Evolutionary conservation across 2,113 vertebrate species (phyloP).

Genomic region (Chlamydotis undulata): DNA sequence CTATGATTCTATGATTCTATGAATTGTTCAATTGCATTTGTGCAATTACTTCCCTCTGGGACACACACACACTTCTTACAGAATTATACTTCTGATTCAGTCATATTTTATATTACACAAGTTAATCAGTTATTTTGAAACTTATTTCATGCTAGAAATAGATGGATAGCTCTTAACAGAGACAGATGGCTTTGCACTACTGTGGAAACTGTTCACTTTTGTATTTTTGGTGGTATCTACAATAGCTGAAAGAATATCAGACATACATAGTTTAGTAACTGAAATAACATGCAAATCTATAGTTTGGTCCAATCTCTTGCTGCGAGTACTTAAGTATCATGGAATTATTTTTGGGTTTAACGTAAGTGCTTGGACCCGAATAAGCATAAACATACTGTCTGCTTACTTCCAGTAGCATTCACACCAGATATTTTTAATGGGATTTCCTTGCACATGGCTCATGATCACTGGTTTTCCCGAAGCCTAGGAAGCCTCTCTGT

Average conservation of each 20-base stretch:
- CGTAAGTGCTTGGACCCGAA: not conserved
- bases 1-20: too few species aligned
- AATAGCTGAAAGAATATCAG: not conserved
- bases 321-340: not conserved
- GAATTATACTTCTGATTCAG: not conserved
- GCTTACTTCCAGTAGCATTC: not conserved
- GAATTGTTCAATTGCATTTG: not conserved
- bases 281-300: not conserved
- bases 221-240: not conserved
- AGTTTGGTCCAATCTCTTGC: not conserved
- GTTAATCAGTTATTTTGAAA: not conserved
- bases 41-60: not conserved
- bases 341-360: not conserved
- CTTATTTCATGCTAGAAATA: not conserved
- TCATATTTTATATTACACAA: not conserved
- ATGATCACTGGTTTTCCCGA: not conserved
- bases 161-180: not conserved
- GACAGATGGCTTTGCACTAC: not conserved
- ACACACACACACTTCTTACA: not conserved
- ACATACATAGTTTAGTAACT: not conserved
- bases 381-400: not conserved
- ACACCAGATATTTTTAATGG: not conserved
- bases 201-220: not conserved
- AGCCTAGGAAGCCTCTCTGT: not conserved
- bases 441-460: not conserved